A percentile compares a stretch with the other conserved stretches of the same genome.
These are phyloP conservation scores for Darevskia nairensis DNA, from an alignment of 2,797 vertebrate species.

Conservation along the genomic window DNA sequence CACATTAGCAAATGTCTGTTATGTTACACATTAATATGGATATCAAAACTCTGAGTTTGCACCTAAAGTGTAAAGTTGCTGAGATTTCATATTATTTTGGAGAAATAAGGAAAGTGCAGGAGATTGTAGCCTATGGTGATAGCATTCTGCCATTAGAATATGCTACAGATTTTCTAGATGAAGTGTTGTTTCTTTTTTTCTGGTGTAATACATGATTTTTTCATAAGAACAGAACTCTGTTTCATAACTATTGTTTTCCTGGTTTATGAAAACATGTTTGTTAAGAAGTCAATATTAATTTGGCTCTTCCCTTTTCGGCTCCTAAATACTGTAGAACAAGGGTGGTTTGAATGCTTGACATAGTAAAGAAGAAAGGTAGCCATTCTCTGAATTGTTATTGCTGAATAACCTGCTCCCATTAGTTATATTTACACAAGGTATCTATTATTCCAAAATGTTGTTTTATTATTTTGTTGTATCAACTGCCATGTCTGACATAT, in stretches of 20 bases:
- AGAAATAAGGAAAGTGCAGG: not conserved
- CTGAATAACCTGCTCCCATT: conserved; percentile 45
- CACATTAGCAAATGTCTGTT: not conserved
- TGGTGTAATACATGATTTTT: not conserved
- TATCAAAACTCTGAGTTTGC: not conserved
- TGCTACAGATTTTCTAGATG: not conserved
- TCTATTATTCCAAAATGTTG: conserved; percentile 40
- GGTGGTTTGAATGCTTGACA: conserved; percentile 26
- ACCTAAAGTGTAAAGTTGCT: not conserved
- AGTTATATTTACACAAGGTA: conserved; percentile 48
- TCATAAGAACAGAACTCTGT: not conserved
- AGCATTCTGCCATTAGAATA: not conserved
- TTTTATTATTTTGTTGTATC: conserved; percentile 51
- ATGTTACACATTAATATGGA: not conserved
- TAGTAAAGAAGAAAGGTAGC: conserved; percentile 21
- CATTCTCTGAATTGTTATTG: conserved; percentile 32
- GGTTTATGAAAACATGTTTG: conserved; percentile 3
- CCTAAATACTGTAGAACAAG: not conserved
- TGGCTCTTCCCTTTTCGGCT: rapidly evolving
- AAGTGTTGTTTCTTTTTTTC: not conserved
- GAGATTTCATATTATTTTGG: not conserved
- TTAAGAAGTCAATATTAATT: not conserved
- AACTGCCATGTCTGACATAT: conserved; percentile 52
- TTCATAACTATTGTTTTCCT: not conserved
- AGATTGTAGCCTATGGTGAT: not conserved